Conservation (phyloP, 2,113 vertebrate genomes). For the Gorsachius goisagi region DNA sequence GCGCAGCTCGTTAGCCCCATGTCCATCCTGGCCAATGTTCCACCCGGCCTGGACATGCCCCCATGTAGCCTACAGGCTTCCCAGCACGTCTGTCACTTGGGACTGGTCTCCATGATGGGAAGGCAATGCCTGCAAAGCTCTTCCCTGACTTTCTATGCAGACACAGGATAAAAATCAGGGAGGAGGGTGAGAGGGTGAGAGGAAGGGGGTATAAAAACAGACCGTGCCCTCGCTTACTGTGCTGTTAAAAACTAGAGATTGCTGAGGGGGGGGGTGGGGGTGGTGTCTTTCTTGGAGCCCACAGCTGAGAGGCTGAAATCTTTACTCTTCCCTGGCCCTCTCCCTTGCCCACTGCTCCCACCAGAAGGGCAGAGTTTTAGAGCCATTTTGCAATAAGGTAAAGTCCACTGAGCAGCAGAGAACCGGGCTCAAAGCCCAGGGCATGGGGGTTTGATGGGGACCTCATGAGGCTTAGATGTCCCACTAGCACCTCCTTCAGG, state of each 20-base stretch:
- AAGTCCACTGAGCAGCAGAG: background rate
- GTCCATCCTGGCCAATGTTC: background rate
- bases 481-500: background rate
- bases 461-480: background rate
- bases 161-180: background rate
- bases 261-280: too few relatives aligned
- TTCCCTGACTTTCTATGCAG: background rate
- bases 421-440: fast-evolving
- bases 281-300: background rate
- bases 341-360: background rate
- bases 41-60: background rate
- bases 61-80: background rate
- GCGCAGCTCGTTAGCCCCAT: fast-evolving
- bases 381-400: background rate
- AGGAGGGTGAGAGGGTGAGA: background rate
- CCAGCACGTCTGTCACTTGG: fast-evolving
- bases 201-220: background rate
- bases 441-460: background rate
- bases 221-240: background rate
- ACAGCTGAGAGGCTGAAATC: background rate
- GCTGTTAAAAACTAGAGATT: background rate
- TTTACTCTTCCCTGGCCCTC: background rate
- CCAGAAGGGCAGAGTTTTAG: background rate
- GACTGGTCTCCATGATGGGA: fast-evolving
- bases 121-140: background rate